These are phyloP conservation scores for Pycnonotus jocosus DNA, from an alignment of 2,113 vertebrate species.

Conservation along the genomic window DNA sequence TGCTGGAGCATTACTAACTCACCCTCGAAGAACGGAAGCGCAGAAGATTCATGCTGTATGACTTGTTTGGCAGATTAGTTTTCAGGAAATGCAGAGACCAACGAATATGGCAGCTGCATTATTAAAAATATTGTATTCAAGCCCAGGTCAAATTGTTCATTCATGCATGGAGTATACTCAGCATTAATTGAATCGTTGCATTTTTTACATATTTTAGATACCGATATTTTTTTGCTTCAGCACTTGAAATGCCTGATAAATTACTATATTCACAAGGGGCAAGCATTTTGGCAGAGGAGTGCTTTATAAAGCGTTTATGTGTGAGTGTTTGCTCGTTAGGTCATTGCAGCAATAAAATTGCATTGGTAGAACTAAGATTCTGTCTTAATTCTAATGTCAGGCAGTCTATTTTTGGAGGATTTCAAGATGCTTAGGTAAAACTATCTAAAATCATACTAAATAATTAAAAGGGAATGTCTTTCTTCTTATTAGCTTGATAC, in stretches of 20 bases:
- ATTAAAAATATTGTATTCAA: conserved; percentile 48
- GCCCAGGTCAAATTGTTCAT: conserved; percentile 55
- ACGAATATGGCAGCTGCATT: conserved; percentile 62
- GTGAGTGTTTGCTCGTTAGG: background rate
- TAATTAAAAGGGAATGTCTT: background rate
- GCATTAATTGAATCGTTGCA: conserved; percentile 57
- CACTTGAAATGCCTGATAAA: conserved; percentile 4
- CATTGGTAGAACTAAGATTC: background rate
- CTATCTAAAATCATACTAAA: background rate
- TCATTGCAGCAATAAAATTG: background rate
- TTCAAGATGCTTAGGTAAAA: background rate
- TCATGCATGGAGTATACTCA: conserved; percentile 54
- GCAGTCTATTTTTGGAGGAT: background rate
- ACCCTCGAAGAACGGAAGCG: conserved; percentile 31
- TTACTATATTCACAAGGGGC: background rate
- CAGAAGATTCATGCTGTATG: conserved; percentile 20
- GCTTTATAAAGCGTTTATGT: background rate
- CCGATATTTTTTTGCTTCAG: background rate
- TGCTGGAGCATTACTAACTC: conserved; percentile 23
- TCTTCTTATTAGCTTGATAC: background rate
- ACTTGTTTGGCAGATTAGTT: conserved; percentile 62
- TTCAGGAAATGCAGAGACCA: conserved; percentile 58
- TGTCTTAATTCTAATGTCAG: background rate
- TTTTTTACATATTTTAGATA: conserved; percentile 29
- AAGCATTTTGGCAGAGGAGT: background rate